phyloP scores from a whole-genome alignment of 37 sponge, comb jelly and placozoan genomes.

The Diacarnus erythraeanus region DNA sequence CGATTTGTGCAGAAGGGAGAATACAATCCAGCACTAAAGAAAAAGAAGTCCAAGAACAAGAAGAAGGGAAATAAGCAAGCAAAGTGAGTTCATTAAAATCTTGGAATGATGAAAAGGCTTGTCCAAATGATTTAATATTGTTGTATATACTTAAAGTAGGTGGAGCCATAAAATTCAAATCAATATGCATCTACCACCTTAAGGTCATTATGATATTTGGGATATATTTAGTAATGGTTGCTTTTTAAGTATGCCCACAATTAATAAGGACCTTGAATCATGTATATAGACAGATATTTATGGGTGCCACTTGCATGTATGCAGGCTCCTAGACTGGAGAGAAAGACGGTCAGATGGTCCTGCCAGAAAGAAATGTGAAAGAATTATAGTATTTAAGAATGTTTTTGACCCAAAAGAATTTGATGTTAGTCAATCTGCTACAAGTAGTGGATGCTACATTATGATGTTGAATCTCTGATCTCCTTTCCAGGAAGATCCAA shows the following conservation, averaged over 20 bases:
- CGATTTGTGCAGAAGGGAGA: constrained; percentile 87
- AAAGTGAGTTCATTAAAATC: constrained; percentile 57
- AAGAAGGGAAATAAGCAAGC: constrained; percentile 66
- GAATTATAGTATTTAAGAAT: constrained; percentile 83
- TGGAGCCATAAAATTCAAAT: no score
- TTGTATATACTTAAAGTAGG: no score
- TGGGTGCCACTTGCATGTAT: no score
- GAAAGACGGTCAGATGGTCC: constrained; percentile 50
- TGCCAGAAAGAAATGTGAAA: constrained; percentile 64
- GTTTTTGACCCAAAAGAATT: constrained; percentile 92
- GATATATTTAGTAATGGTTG: no score
- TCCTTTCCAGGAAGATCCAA: constrained; percentile 63
- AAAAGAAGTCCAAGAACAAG: constrained; percentile 80
- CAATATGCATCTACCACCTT: no score
- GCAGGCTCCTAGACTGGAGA: constrained; percentile 83
- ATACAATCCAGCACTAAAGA: constrained; percentile 84
- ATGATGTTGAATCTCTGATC: neutral
- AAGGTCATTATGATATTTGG: no score
- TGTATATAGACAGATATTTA: no score
- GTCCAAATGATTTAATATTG: neutral
- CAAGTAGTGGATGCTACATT: neutral
- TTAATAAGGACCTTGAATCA: no score
- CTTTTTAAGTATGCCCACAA: no score
- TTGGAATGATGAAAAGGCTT: neutral
- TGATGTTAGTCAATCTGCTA: constrained; percentile 52